Base-by-base conservation (phyloP, 2,113 vertebrate genomes). In the Channa maculata region DNA sequence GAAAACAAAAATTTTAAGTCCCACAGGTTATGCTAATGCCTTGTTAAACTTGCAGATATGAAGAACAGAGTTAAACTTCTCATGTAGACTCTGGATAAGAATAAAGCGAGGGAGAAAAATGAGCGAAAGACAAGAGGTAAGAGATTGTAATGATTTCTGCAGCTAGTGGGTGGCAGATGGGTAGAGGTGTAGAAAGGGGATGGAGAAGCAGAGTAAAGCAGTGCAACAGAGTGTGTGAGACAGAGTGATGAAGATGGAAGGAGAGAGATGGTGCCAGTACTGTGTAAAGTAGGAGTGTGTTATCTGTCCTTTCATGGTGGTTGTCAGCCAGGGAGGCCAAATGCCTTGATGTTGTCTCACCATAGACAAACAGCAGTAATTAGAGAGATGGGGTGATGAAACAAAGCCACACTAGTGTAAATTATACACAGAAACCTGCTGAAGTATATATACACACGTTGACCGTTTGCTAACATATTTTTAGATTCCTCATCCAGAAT, bases 291-390 rank as follows among this genome's bases (percentile, higher is more conserved):
- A 70, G 59, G 65, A 80, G 65, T 72, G 63, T 62, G 72, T 82
- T 85, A 88, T 89, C 84, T 71, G 68, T 73, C 66, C 73, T 80
- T 57, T 79, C 75, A 77, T 71, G 65, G 46, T 36, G 61, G 57
- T 67, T 91, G 84, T 75, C 86, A 86, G 65, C 58, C 12, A 45
- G 33, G 76, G 46, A 84, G 65, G 66, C 74, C 67, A 74, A 82
- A 74, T 63, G 67, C 61, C 71, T 95, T 95, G 93, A 94, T 93
- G 94, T 95, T 95, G 92, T 94, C 93, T 95, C 95, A 95, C 95
- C 93, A 93, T 95, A 94, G 94, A 96, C 95, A 96, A 96, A 95
- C 95, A 94, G 95, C 94, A 59, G 93, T 95, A 96, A 97, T 95
- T 95, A 95, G 64, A 75, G 36, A 65, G 71, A 74, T 51, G 51